Percentiles rank a stretch among this genome's conserved stretches.
Conservation (phyloP, 2,797 vertebrate genomes). For the Epinephelus coioides region DNA sequence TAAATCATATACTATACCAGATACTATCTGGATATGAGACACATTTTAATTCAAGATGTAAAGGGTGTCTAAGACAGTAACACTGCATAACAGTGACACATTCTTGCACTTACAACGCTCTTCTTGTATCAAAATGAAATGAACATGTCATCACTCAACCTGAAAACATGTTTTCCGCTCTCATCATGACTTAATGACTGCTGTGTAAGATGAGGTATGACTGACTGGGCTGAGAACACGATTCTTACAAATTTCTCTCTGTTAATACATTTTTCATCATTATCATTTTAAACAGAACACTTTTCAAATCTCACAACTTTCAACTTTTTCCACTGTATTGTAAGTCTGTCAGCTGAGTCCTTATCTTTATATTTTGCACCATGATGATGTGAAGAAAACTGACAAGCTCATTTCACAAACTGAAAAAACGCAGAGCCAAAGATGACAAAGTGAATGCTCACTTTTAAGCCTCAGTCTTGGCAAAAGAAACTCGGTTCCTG, state of each 20-base stretch:
- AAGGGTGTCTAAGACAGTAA: neutral
- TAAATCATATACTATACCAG: too few species aligned
- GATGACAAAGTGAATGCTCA: constrained; percentile 9
- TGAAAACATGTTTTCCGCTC: neutral
- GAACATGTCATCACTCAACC: neutral
- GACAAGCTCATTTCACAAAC: neutral
- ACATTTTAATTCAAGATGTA: too few species aligned
- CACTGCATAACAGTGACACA: neutral
- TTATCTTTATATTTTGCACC: neutral
- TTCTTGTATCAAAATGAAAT: constrained; percentile 2
- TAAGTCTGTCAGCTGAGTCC: neutral
- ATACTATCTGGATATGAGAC: too few species aligned
- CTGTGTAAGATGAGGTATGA: neutral
- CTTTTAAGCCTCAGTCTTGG: constrained; percentile 25
- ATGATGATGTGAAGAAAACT: constrained; percentile 4
- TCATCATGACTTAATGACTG: neutral
- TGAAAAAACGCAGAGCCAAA: neutral
- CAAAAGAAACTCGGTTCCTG: constrained; percentile 19
- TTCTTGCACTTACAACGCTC: neutral
- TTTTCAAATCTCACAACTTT: neutral
- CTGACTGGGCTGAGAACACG: neutral
- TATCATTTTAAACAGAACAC: neutral
- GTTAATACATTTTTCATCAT: neutral
- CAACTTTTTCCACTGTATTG: neutral
- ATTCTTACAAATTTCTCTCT: neutral